Percentiles rank a stretch among this genome's conserved stretches.
Conservation (phyloP, 2,888 invertebrate genomes). For the Caenorhabditis afra region DNA sequence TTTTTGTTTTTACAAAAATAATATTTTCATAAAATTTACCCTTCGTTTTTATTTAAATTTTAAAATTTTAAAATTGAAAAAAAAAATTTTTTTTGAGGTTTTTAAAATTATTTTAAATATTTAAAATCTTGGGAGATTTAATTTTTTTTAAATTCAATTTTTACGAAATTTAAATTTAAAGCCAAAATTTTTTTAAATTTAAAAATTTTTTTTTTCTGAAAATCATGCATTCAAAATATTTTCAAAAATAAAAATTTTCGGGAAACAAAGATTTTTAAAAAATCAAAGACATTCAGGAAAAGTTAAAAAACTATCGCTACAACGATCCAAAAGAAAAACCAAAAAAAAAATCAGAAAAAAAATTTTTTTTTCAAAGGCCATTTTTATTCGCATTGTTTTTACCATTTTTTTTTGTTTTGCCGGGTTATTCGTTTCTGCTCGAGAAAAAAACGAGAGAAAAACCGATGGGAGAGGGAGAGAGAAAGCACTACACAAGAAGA, state of each 20-base stretch:
- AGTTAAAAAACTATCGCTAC: constrained; percentile 12
- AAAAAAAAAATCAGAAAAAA: neutral
- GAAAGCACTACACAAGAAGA: too few species aligned
- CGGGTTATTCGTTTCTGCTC: too few species aligned
- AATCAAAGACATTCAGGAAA: constrained; percentile 10
- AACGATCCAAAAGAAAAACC: constrained; percentile 9
- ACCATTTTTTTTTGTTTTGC: too few species aligned
- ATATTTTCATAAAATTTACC: too few species aligned
- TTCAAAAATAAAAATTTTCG: neutral
- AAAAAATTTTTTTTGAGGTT: neutral
- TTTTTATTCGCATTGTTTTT: too few species aligned
- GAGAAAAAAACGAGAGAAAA: too few species aligned
- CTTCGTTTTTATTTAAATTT: constrained; percentile 7
- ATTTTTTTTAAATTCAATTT: neutral
- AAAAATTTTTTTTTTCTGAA: too few species aligned
- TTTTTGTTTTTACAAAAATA: neutral
- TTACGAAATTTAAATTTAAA: too few species aligned
- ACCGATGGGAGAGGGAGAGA: too few species aligned
- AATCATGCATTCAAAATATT: neutral
- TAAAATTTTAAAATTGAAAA: constrained; percentile 3
- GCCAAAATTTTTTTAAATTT: neutral
- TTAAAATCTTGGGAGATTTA: neutral
- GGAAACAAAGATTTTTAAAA: neutral
- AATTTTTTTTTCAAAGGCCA: neutral
- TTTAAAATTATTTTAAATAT: constrained; percentile 7